Percentiles rank a stretch among this genome's conserved stretches.
These are phyloP conservation scores for Platysternon megacephalum DNA, from an alignment of 2,113 vertebrate species.

Conservation along the genomic window DNA sequence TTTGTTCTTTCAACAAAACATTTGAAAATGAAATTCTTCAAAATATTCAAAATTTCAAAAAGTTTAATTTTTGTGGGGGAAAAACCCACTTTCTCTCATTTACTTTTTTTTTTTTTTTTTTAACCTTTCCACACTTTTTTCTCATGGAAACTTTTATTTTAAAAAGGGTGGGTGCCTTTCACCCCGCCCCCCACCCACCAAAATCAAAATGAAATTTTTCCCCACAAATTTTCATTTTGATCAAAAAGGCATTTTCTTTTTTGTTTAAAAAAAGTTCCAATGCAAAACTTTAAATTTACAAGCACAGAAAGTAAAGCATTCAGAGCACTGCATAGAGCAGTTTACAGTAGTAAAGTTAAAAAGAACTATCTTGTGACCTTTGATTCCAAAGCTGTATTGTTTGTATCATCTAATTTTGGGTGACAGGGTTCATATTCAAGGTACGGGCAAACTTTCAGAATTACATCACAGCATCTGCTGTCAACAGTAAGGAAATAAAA, in stretches of 20 bases:
- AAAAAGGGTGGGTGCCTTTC: neutral
- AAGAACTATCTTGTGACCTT: constrained; percentile 12
- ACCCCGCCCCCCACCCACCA: neutral
- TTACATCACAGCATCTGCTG: constrained; percentile 6
- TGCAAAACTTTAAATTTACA: neutral
- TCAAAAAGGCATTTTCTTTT: neutral
- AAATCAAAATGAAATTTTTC: neutral
- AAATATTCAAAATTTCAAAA: neutral
- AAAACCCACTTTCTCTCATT: neutral
- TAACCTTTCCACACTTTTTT: neutral
- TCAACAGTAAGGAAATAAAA: constrained; percentile 57
- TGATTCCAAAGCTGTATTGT: constrained; percentile 34
- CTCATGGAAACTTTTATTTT: neutral
- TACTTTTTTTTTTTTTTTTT: neutral
- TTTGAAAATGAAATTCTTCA: neutral
- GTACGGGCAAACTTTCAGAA: neutral
- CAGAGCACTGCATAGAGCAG: neutral
- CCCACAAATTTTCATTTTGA: neutral
- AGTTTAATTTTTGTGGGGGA: neutral
- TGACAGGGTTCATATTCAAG: neutral
- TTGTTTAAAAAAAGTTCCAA: neutral
- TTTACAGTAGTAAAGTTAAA: neutral
- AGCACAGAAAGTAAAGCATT: neutral
- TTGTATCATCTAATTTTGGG: constrained; percentile 39
- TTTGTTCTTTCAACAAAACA: neutral